Evolutionary conservation across 2,113 vertebrate genomes (phyloP), one percentile per base, ranked within the genome.

Genomic region (Phalacrocorax carbo): DNA sequence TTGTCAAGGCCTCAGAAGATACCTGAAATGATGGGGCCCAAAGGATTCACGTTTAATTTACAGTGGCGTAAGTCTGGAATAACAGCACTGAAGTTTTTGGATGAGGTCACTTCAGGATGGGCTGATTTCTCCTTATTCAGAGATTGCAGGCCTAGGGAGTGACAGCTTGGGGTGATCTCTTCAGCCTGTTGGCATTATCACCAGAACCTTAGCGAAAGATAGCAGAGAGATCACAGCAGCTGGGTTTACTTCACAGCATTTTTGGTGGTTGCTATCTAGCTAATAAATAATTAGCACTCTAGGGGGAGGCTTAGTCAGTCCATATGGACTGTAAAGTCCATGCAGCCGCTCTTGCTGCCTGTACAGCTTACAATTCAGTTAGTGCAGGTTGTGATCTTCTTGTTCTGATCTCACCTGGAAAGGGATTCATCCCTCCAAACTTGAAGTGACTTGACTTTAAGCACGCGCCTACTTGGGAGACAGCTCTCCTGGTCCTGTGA

Each of bases 401-500:
- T 62, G 42, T 42, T 69, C 55, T 86, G 30, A 21, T 62, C 21
- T 62, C 54, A 69, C 9, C 29, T 82, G n/a, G n/a, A 55, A 82
- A 11, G 15, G 11, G 30, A 87, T 40, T 69, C 15, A 17, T 46
- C 34, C 60, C 55, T 46, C 32, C 36, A 60, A 34, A 17, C 16
- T 38, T 4, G 2, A 72, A 51, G 65, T 51, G 36, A 48, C 34
- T 79, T 52, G 27, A 34, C 58, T 72, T 65, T 20, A 72, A 20
- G 2, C 13, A 61, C 2, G 4, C 1, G 2, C 16, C 38, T 71
- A 16, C 7, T 13, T 7, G 29, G 25, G 34, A 58, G 11, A 36
- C 25, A 72, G 9, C 9, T 77, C 27, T 64, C 44, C 36, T 64
- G 19, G 34, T 52, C 44, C 44, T 65, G 27, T 70, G 32, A 44